These are phyloP conservation scores for Pachyuromys duprasi DNA, from an alignment of 2,797 vertebrate genomes.

Conservation along the genomic window DNA sequence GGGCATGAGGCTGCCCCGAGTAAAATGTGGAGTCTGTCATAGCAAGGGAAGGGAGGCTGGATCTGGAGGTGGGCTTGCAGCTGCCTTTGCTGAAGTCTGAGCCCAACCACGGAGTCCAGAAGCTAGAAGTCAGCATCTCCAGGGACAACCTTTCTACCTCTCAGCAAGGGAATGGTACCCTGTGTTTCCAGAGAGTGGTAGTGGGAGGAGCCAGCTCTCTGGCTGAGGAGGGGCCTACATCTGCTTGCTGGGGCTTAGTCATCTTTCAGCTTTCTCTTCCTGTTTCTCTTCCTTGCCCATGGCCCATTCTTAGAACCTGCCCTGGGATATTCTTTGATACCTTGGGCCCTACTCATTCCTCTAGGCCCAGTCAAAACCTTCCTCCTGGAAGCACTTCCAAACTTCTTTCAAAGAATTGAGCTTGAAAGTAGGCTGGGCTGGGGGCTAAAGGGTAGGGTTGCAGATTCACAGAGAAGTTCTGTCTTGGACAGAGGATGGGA, in stretches of 20 bases:
- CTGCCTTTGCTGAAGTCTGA: not conserved
- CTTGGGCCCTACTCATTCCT: not conserved
- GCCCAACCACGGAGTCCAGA: not conserved
- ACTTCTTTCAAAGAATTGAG: slow-evolving; percentile 1
- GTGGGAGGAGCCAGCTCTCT: not conserved
- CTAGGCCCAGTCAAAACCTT: not conserved
- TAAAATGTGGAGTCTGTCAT: not conserved
- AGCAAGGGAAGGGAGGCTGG: not conserved
- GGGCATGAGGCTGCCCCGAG: not conserved
- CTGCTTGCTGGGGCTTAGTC: not conserved
- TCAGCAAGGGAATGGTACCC: not conserved
- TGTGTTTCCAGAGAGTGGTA: not conserved
- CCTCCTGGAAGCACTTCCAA: not conserved
- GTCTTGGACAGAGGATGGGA: not conserved
- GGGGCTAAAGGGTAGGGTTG: fast-evolving
- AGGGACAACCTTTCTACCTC: not conserved
- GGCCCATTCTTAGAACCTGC: not conserved
- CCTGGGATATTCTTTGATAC: not conserved
- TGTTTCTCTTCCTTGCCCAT: not conserved
- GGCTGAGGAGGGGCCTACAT: not conserved
- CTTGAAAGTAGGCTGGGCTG: fast-evolving
- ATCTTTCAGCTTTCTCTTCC: not conserved
- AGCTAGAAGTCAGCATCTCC: not conserved
- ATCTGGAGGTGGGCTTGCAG: not conserved
- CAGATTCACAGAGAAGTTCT: not conserved